Evolutionary conservation across 2,888 invertebrate genomes (phyloP), one percentile per base, ranked within the genome.

Genomic region (Tyria jacobaeae): DNA sequence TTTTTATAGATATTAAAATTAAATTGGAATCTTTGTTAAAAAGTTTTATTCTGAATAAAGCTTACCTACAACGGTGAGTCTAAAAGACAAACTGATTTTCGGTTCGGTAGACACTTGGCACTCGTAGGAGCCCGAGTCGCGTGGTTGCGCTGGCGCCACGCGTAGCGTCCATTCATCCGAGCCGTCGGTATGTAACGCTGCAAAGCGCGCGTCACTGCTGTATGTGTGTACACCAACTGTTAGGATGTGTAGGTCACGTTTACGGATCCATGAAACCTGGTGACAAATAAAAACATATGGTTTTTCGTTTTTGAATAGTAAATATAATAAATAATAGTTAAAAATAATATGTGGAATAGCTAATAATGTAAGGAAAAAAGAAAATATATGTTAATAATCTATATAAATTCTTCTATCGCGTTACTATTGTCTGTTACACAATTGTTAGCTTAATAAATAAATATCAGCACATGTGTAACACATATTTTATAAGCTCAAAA

Each of bases 91-190:
- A 86, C 98, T 98, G 91, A 97, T 97, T 94, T 98, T 98, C 61
- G 98, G 98, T 87, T 98, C 98, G 21, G 98, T 98, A 81, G 97
- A 97, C 73, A 98, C 97, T 94, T 98, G 98, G 86, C 98, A 98
- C 94, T 98, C 98, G 89, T 98, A 98, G 67, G 96, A 96, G 62
- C 98, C 98, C 61, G 97, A 97, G 89, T 98, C 98, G 66, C 97
- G 95, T 5, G 96, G 95, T 82, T 96, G 96, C 44, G 95, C 93
- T 0, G 92, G 96, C 78, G 96, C 93, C 6, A 91, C 94, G 24
- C 92, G 84, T 60, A 91, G 81, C 95, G 91, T 91, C 96, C 96
- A 96, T 78, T 96, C 96, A 78, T 96, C 95, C 0, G 95, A 95
- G 62, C 94, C 94, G 76, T 95, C 95, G 5, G 95, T 95, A 81